phyloP scores from a whole-genome alignment of 1,140 invertebrate genomes.

The Drosophila aff. region DNA sequence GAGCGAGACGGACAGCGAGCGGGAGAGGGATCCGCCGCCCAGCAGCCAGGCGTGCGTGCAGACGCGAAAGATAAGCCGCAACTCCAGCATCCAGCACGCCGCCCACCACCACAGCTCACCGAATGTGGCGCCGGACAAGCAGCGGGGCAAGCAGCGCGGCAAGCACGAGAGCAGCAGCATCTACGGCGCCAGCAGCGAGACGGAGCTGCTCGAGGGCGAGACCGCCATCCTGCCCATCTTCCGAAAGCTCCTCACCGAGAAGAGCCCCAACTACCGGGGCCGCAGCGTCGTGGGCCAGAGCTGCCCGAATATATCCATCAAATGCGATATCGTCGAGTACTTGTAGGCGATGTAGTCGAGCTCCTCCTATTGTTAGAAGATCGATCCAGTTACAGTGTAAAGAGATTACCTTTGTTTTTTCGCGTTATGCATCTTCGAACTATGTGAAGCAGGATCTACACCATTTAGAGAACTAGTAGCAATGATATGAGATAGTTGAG shows the following conservation, averaged over 20 bases:
- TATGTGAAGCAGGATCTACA: conserved; percentile 50
- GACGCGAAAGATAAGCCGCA: conserved; percentile 74
- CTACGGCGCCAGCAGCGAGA: conserved; percentile 93
- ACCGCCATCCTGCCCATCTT: conserved; percentile 95
- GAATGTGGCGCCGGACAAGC: conserved; percentile 83
- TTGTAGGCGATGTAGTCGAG: conserved; percentile 87
- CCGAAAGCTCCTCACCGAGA: conserved; percentile 93
- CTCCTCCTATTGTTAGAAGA: conserved; percentile 59
- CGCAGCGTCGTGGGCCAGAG: conserved; percentile 89
- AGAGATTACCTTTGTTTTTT: conserved; percentile 53
- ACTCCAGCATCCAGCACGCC: conserved; percentile 77
- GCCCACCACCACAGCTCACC: conserved; percentile 84
- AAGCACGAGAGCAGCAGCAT: conserved; percentile 85
- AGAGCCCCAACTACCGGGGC: conserved; percentile 85
- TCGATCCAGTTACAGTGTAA: conserved; percentile 54
- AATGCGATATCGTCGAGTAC: conserved; percentile 98
- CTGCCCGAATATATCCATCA: conserved; percentile 97
- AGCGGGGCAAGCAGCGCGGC: conserved; percentile 71
- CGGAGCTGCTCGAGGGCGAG: conserved; percentile 91
- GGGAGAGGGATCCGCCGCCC: conserved; percentile 84
- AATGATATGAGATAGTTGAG: conserved; percentile 62
- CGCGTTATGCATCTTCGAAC: conserved; percentile 31
- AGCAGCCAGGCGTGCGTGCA: conserved; percentile 64
- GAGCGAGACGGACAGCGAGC: conserved; percentile 86
- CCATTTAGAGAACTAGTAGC: conserved; percentile 69